Percentiles rank a stretch among this genome's conserved stretches.
Evolutionary conservation across 2,888 invertebrate species (phyloP).

Genomic region (Eulithis testata): DNA sequence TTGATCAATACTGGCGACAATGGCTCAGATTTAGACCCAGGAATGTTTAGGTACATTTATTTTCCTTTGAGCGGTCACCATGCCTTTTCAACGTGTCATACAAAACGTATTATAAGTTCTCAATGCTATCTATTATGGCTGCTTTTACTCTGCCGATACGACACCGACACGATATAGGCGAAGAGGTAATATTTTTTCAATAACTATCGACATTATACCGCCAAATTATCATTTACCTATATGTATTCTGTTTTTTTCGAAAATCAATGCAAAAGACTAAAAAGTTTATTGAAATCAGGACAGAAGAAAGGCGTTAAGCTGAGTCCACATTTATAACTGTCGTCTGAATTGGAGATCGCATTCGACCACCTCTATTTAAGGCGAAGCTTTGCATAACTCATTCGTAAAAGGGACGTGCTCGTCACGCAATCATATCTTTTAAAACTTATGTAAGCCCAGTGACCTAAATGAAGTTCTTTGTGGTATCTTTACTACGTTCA

Average conservation of each 20-base stretch:
- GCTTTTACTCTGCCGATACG: too few species aligned
- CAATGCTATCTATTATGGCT: neutral
- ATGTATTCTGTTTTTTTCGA: too few species aligned
- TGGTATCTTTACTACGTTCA: neutral
- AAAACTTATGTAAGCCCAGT: conserved; percentile 29
- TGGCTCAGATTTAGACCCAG: conserved; percentile 42
- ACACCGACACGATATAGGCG: too few species aligned
- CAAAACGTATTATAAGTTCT: neutral
- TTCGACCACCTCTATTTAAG: conserved; percentile 37
- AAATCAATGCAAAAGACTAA: neutral
- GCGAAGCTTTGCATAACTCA: conserved; percentile 39
- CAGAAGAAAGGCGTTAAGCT: conserved; percentile 31
- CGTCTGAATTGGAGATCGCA: conserved; percentile 42
- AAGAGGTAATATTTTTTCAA: too few species aligned
- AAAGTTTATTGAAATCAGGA: conserved; percentile 17
- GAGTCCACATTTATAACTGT: conserved; percentile 40
- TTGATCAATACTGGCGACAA: conserved; percentile 44
- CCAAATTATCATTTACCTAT: too few species aligned
- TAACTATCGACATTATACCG: too few species aligned
- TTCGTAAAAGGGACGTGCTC: conserved; percentile 34
- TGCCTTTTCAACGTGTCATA: neutral
- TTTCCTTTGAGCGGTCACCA: conserved; percentile 5
- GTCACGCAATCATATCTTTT: conserved; percentile 23
- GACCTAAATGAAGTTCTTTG: conserved; percentile 18
- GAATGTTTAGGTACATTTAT: conserved; percentile 39